A percentile compares a stretch with the other conserved stretches of the same genome.
phyloP scores from a whole-genome alignment of 2,888 invertebrate species.

The Bursaphelenchus okinawaensis region DNA sequence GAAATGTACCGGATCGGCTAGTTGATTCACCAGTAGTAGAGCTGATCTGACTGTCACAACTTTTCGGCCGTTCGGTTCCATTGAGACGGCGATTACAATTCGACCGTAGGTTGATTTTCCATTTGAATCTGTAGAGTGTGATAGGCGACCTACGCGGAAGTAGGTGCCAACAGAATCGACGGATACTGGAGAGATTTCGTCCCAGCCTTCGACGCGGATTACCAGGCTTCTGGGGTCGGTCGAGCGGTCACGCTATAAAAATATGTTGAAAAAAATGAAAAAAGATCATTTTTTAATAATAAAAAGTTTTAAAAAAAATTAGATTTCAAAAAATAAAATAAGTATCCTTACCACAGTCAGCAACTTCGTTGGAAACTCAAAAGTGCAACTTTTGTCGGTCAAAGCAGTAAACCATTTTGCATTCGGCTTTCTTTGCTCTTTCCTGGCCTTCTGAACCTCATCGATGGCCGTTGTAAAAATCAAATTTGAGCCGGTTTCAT shows the following conservation, averaged over 20 bases:
- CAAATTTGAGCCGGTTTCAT: constrained; percentile 79
- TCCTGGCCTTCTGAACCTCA: constrained; percentile 55
- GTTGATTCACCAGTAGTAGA: constrained; percentile 66
- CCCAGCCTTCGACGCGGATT: constrained; percentile 84
- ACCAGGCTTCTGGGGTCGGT: constrained; percentile 68
- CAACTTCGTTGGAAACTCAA: constrained; percentile 67
- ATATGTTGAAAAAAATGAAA: background rate
- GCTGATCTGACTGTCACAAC: constrained; percentile 86
- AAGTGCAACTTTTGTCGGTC: constrained; percentile 74
- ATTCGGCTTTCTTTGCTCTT: constrained; percentile 32
- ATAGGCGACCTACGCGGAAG: constrained; percentile 63
- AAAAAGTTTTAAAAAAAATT: background rate
- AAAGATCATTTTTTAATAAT: background rate
- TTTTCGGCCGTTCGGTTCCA: constrained; percentile 89
- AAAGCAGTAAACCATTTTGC: constrained; percentile 70
- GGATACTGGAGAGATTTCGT: constrained; percentile 77
- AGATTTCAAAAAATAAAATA: background rate
- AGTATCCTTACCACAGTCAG: constrained; percentile 11
- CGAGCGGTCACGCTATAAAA: constrained; percentile 37
- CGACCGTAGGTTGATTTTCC: constrained; percentile 64
- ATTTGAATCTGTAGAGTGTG: background rate
- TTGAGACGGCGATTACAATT: constrained; percentile 80
- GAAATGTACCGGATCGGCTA: constrained; percentile 71
- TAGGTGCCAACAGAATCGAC: constrained; percentile 91
- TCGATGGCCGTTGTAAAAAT: constrained; percentile 71